A percentile compares a stretch with the other conserved stretches of the same genome.
Evolutionary conservation across 1,140 invertebrate genomes (phyloP).

Genomic region (Panulirus ornatus): DNA sequence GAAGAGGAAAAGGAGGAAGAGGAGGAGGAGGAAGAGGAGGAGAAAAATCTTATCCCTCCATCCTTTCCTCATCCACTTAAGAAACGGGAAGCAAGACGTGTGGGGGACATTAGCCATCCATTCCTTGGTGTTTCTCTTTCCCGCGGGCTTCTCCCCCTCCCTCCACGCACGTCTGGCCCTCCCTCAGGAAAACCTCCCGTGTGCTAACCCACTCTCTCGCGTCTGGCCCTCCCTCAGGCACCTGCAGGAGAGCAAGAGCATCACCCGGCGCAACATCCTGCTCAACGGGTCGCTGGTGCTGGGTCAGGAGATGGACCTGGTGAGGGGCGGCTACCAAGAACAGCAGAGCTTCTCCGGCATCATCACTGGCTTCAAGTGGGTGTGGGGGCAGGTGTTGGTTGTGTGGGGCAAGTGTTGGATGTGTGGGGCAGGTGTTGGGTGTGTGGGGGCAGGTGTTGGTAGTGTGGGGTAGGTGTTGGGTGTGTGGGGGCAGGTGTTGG

Average conservation of each 20-base stretch:
- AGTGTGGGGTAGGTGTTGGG: not conserved
- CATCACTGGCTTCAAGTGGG: conserved; percentile 58
- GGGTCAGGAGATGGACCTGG: conserved; percentile 52
- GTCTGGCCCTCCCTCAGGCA: not conserved
- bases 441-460: not conserved
- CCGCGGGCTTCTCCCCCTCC: no score
- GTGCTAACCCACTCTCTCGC: no score
- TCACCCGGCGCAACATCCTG: conserved; percentile 12
- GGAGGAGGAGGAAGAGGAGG: no score
- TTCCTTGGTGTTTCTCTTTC: no score
- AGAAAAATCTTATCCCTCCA: no score
- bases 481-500: no score
- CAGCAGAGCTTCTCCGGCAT: conserved; percentile 52
- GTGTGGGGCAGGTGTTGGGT: not conserved
- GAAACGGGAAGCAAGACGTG: no score
- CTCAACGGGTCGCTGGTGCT: conserved; percentile 56
- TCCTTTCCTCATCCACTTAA: no score
- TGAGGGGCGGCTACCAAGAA: conserved; percentile 41
- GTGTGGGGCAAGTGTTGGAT: not conserved
- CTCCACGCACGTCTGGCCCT: no score
- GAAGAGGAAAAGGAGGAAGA: not conserved
- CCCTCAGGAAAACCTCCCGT: no score
- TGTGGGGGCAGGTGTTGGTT: not conserved
- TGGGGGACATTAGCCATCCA: no score
- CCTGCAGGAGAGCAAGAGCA: not conserved